Conservation (phyloP, 1,140 invertebrate species). For the Holotrichia oblita region DNA sequence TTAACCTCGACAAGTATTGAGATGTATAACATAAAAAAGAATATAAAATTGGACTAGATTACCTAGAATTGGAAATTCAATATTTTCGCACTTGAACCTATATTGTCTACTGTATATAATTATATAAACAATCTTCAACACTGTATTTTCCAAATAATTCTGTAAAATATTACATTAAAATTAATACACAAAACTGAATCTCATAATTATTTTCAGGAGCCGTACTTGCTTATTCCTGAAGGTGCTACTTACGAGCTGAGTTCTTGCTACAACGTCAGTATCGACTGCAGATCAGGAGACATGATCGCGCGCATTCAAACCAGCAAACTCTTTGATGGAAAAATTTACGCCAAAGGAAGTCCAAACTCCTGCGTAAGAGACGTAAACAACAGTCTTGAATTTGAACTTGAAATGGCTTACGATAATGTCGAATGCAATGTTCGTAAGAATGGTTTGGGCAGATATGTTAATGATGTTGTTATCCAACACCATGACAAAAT, state of each 20-base stretch:
- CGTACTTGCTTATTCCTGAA: conserved; percentile 88
- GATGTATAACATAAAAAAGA: too few relatives aligned
- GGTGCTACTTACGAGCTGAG: conserved; percentile 91
- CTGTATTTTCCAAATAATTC: too few relatives aligned
- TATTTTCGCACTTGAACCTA: too few relatives aligned
- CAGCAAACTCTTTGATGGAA: conserved; percentile 91
- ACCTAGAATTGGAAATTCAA: too few relatives aligned
- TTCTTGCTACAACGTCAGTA: conserved; percentile 94
- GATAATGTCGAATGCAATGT: conserved; percentile 92
- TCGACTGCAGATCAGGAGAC: conserved; percentile 89
- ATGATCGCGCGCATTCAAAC: conserved; percentile 94
- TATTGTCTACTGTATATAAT: too few relatives aligned
- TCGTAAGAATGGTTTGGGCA: conserved; percentile 82
- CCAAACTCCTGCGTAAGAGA: conserved; percentile 92
- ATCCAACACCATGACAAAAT: conserved; percentile 96
- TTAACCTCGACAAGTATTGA: too few relatives aligned
- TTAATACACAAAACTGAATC: not conserved
- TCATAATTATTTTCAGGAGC: conserved; percentile 68
- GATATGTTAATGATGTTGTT: conserved; percentile 87
- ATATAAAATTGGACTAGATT: too few relatives aligned
- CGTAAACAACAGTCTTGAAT: conserved; percentile 83
- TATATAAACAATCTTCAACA: too few relatives aligned
- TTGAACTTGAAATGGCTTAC: conserved; percentile 90
- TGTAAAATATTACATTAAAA: too few relatives aligned
- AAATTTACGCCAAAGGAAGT: conserved; percentile 92